Evolutionary conservation across 2,888 invertebrate species (phyloP).

Genomic region (Hypercompe scribonia): DNA sequence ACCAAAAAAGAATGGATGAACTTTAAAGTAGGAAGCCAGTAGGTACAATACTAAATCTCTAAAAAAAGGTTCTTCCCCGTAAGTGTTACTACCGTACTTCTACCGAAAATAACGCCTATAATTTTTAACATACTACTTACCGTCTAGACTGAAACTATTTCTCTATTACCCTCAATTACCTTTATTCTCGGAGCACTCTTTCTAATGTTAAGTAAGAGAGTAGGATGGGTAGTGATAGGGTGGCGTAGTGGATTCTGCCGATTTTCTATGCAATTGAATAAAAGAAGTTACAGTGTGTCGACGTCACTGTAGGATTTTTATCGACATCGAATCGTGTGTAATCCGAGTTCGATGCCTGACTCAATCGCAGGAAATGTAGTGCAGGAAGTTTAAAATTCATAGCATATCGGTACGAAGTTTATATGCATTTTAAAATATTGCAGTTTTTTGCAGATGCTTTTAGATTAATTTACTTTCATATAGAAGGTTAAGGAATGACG

Average conservation of each 20-base stretch:
- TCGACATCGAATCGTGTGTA: slow-evolving; percentile 54
- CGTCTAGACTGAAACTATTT: slow-evolving; percentile 85
- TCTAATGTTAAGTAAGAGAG: slow-evolving; percentile 50
- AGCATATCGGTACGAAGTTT: slow-evolving; percentile 14
- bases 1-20: background rate
- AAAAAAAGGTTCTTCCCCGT: slow-evolving; percentile 17
- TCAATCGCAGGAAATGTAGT: slow-evolving; percentile 33
- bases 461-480: background rate
- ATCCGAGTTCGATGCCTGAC: slow-evolving; percentile 44
- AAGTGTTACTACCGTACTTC: slow-evolving; percentile 44
- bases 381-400: slow-evolving; percentile 34
- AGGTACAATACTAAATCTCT: slow-evolving; percentile 3
- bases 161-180: slow-evolving; percentile 78
- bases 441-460: background rate
- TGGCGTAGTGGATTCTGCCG: slow-evolving; percentile 74
- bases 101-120: slow-evolving; percentile 67
- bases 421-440: background rate
- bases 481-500: too few species aligned
- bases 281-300: slow-evolving; percentile 79
- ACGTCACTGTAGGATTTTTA: slow-evolving; percentile 72
- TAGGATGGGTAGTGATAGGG: slow-evolving; percentile 60
- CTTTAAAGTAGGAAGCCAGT: background rate
- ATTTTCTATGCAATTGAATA: slow-evolving; percentile 85
- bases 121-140: slow-evolving; percentile 71
- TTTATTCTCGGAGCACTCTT: slow-evolving; percentile 63